A percentile compares a stretch with the other conserved stretches of the same genome.
Conservation (phyloP, 2,797 vertebrate species). For the Syngnathus rostellatus region DNA sequence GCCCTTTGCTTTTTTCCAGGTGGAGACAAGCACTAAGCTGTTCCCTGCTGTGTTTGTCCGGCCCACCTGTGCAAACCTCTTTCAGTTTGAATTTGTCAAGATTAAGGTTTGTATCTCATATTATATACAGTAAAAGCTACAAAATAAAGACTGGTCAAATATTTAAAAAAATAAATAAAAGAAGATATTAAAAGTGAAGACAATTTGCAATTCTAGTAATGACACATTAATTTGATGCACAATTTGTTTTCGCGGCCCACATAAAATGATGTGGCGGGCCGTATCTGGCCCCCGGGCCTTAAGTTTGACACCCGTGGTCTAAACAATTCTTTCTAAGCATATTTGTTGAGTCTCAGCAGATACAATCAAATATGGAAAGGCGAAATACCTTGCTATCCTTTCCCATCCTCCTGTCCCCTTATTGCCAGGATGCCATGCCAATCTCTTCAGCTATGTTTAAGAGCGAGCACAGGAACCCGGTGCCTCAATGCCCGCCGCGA, state of each 20-base stretch:
- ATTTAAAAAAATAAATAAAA: too few relatives aligned
- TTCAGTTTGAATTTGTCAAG: conserved; percentile 96
- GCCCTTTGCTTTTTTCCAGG: conserved; percentile 57
- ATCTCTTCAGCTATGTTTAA: conserved; percentile 95
- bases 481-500: conserved; percentile 90
- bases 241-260: too few relatives aligned
- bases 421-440: conserved; percentile 86
- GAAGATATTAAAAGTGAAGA: too few relatives aligned
- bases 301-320: too few relatives aligned
- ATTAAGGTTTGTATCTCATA: conserved; percentile 73
- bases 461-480: conserved; percentile 87
- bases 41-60: conserved; percentile 92
- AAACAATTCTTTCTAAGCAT: background rate
- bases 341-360: background rate
- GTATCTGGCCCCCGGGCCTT: too few relatives aligned
- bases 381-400: background rate
- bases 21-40: conserved; percentile 93
- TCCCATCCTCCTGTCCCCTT: background rate
- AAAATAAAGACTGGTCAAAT: too few relatives aligned
- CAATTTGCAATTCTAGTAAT: too few relatives aligned
- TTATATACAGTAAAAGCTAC: too few relatives aligned
- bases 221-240: too few relatives aligned
- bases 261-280: too few relatives aligned
- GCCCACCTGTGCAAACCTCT: conserved; percentile 86
- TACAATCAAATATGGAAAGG: background rate